These are phyloP conservation scores for Muscicapa adusta DNA, from an alignment of 2,113 vertebrate genomes.

Conservation along the genomic window DNA sequence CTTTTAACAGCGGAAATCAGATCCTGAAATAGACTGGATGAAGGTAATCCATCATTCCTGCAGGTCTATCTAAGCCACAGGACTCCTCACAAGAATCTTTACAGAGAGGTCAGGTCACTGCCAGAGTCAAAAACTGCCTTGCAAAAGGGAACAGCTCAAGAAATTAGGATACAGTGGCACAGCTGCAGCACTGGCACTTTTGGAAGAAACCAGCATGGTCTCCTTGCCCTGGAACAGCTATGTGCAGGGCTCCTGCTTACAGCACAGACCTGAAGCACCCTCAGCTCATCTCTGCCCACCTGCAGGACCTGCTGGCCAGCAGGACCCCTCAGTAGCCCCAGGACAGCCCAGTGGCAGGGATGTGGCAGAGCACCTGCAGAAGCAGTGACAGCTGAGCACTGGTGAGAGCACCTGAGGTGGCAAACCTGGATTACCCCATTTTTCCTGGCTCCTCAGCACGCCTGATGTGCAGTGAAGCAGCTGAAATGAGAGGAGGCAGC, in stretches of 20 bases:
- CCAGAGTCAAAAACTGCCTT: neutral
- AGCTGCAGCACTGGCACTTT: neutral
- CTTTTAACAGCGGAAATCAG: neutral
- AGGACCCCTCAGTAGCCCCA: neutral
- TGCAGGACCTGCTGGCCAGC: neutral
- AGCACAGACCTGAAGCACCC: neutral
- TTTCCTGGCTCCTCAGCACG: neutral
- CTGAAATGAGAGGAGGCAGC: neutral
- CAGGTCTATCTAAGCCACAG: neutral
- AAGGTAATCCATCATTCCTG: neutral
- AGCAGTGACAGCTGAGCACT: rapidly evolving
- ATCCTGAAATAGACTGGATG: neutral
- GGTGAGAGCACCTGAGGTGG: rapidly evolving
- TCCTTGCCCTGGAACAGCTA: neutral
- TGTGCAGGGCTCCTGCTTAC: neutral
- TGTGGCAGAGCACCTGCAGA: rapidly evolving
- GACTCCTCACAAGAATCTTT: neutral
- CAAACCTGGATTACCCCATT: neutral
- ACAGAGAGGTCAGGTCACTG: neutral
- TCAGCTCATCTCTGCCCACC: neutral
- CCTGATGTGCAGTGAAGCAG: neutral
- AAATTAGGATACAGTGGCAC: neutral
- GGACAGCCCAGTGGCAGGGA: neutral
- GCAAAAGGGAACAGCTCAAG: neutral
- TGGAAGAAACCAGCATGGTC: neutral